A percentile compares a stretch with the other conserved stretches of the same genome.
Conservation (phyloP, 2,888 invertebrate species). For the Philhelius pedissequus region DNA sequence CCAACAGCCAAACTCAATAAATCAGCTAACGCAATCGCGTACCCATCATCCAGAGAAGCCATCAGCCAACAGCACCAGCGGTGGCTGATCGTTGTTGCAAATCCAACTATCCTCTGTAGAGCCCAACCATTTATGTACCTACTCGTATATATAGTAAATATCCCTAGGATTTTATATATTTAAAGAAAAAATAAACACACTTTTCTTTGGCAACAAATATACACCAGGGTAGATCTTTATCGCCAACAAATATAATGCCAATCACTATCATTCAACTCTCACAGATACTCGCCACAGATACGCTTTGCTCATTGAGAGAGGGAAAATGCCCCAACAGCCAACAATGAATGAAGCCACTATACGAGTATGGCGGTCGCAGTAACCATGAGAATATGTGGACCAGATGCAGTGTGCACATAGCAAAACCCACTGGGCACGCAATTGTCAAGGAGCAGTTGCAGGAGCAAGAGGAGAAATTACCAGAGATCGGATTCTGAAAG, state of each 20-base stretch:
- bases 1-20: conserved; percentile 68
- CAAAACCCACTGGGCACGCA: conserved; percentile 67
- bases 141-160: no score
- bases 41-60: no score
- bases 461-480: background rate
- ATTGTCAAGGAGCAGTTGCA: conserved; percentile 41
- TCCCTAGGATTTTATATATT: conserved; percentile 36
- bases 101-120: background rate
- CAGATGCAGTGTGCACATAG: conserved; percentile 40
- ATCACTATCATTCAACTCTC: conserved; percentile 66
- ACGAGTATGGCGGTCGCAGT: background rate
- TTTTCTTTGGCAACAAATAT: conserved; percentile 28
- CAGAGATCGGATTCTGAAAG: conserved; percentile 22
- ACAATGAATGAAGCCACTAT: conserved; percentile 40
- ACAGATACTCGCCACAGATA: conserved; percentile 36
- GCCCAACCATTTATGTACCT: background rate
- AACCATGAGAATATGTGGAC: conserved; percentile 19
- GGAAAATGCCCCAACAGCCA: conserved; percentile 15
- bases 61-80: no score
- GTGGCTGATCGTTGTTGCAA: conserved; percentile 30
- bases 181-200: conserved; percentile 18
- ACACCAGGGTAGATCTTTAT: conserved; percentile 46
- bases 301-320: conserved; percentile 51
- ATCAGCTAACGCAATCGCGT: conserved; percentile 68
- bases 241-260: conserved; percentile 64